Evolutionary conservation across 2,113 vertebrate genomes (phyloP), one percentile per base, ranked within the genome.

Genomic region (Prinia subflava): DNA sequence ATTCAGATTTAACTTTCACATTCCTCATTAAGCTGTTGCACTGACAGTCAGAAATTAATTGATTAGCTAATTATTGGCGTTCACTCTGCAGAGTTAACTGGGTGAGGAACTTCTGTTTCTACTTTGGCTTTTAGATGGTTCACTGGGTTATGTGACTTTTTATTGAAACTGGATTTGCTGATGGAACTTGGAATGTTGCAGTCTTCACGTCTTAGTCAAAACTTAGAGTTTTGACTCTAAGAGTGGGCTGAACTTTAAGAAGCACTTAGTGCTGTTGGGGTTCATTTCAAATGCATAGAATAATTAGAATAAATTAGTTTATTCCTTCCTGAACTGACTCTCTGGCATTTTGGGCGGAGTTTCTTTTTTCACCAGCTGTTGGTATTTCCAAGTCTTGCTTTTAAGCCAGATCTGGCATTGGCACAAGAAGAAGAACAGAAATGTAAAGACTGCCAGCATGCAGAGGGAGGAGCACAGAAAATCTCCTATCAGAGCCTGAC

Each of bases 391-490:
- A 82, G 31, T 56, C 53, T 83, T 83, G 46, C 37, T 91, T 87
- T 89, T 57, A 73, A 92, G 75, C 53, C 59, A 79, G 59, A 55
- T 77, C 78, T 91, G 87, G 46, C 89, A 35, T 55, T 94, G 87
- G 76, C 85, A 83, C 68, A 77, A 27, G 3, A 65, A 5, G 9
- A 55, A 52, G 88, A 83, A 37, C 28, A 93, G 92, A 86, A 92
- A 76, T 95, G 67, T 49, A 14, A 80, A 90, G 80, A 81, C 69
- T 76, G 82, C 62, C 87, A 95, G 71, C 9, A 7, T 20, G 68
- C 63, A 56, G 68, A 86, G 85, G 92, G 95, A 96, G 93, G 88
- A 91, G 56, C 60, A 2, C 39, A 92, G 68, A 80, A 89, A 91
- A 83, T 69, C 87, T 89, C 90, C 5, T 92, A 52, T 77, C 63